Conservation (phyloP, 2,888 invertebrate genomes). For the Tigriopus californicus region DNA sequence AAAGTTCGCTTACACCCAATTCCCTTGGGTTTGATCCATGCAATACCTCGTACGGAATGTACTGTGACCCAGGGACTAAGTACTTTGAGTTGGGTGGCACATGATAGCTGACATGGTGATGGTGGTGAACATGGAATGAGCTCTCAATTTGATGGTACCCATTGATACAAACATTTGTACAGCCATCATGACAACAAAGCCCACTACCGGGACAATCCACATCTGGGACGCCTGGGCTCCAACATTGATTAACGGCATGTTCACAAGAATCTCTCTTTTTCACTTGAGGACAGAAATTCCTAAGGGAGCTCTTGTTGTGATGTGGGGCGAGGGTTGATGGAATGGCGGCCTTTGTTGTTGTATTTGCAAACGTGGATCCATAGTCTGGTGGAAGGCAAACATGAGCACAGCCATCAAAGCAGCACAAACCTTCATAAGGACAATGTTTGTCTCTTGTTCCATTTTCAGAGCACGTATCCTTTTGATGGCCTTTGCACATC, state of each 20-base stretch:
- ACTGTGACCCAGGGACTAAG: neutral
- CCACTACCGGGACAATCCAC: constrained; percentile 5
- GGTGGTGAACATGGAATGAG: no score
- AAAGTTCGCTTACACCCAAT: no score
- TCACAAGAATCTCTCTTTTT: neutral
- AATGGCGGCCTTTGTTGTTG: no score
- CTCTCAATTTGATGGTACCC: no score
- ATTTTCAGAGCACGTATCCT: neutral
- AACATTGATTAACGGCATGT: constrained; percentile 3
- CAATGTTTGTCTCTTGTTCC: constrained; percentile 3
- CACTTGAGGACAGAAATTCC: neutral
- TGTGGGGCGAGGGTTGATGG: no score
- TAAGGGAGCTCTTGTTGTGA: neutral
- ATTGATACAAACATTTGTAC: constrained; percentile 3
- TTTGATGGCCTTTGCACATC: no score
- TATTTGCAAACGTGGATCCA: no score
- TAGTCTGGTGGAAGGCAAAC: neutral
- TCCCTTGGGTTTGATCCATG: no score
- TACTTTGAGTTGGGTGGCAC: neutral
- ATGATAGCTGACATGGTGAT: neutral
- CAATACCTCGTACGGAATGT: no score
- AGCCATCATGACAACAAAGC: constrained; percentile 6
- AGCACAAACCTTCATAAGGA: neutral
- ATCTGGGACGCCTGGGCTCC: constrained; percentile 3
- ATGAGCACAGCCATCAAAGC: constrained; percentile 12